Evolutionary conservation across 2,113 vertebrate species (phyloP), one percentile per base, ranked within the genome.

Genomic region (Ascaphus truei): DNA sequence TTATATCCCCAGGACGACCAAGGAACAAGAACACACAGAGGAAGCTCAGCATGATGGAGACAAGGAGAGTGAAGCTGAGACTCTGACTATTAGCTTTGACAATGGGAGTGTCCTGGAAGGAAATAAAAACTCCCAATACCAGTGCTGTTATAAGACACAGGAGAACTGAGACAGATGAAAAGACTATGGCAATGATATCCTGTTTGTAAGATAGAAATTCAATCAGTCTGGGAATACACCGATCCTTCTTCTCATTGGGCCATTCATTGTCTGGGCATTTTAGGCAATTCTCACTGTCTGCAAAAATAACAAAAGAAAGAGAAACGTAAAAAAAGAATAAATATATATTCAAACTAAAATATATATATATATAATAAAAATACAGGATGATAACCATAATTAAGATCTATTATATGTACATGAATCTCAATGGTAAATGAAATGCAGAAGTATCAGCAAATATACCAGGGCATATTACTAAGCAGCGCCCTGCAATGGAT

Each of bases 11-110:
- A 31, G 64, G 50, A 3, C n/a, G 15, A 1, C 39, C 31, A 36
- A 62, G 53, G 18, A 68, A 68, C 22, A 73, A 25, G 5, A 62
- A 62, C 39, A 43, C 39, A 43, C 39, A 16, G 39, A 43, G 39
- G 39, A 43, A 43, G 39, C 39, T 43, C 39, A 43, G 15, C 39
- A 13, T 43, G 39, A 43, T 43, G 39, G 39, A 43, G 39, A 43
- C 39, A 43, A 43, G 39, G 39, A 43, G 39, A 16, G 18, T 13
- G 39, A 43, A 43, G 39, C 39, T 43, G 2, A 43, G n/a, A 5
- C 12, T 43, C 39, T 15, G 3, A 16, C 18, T 43, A 16, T 43
- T 43, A 16, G 39, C 39, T 43, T 16, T 43, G 5, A 43, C 39
- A 2, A 43, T 43, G 12, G 8, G 13, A 15, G 39, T 43, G 15